Evolutionary conservation across 2,797 vertebrate species (phyloP), one percentile per base, ranked within the genome.

Genomic region (Arremon brunneinucha): DNA sequence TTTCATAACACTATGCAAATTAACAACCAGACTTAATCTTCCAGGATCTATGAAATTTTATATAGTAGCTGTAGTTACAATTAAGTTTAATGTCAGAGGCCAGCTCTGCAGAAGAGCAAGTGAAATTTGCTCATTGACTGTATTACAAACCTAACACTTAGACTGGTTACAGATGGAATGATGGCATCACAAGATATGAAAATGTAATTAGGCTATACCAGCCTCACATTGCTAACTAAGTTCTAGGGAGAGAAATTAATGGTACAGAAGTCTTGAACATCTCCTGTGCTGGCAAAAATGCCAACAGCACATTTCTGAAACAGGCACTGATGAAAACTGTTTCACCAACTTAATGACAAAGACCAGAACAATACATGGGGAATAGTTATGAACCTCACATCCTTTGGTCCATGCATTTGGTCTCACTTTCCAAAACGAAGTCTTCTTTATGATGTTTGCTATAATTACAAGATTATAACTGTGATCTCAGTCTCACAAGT

Each of bases 1-100:
- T 93, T 95, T 94, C 89, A 96, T 95, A 93, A 90, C 93, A 86
- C 35, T 53, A 87, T 77, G 77, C 57, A 96, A 95, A 95, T 96
- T 97, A 91, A 94, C 83, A 87, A 55, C 72, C 69, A 74, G 68
- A 81, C 71, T 76, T 93, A 93, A 91, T 93, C 49, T 60, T 4
- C 41, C 34, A 81, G 81, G 49, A 69, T 87, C 85, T 89, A 76
- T 90, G 88, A 96, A 92, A 93, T 95, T 94, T 96, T 95, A 93
- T 94, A 56, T 56, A 87, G 65, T 69, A 82, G 37, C 60, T 69
- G 32, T 71, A 91, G 68, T 92, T 87, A 56, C 72, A 93, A 78
- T 89, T 87, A 92, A 84, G 46, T 63, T 52, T 78, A 68, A 22
- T 56, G 52, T 55, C 82, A 93, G 67, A 88, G 35, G 17, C 34